Percentiles rank a stretch among this genome's conserved stretches.
Conservation (phyloP, 2,797 vertebrate species). For the Esox lucius region DNA sequence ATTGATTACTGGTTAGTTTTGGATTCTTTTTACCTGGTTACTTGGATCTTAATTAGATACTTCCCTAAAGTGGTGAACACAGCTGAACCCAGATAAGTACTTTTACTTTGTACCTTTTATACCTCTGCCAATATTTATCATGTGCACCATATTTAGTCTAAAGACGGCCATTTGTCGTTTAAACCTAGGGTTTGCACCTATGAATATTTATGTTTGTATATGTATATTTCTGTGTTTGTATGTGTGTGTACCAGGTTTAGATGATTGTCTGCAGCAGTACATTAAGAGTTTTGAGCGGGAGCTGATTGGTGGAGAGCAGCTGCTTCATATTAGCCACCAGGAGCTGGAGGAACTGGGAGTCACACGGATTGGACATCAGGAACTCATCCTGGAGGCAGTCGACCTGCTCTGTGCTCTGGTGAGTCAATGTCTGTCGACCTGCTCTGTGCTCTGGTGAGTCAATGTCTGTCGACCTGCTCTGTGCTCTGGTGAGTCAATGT, state of each 20-base stretch:
- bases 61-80: no score
- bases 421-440: conserved; percentile 69
- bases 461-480: no score
- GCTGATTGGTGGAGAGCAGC: conserved; percentile 86
- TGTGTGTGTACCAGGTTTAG: conserved; percentile 75
- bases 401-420: conserved; percentile 88
- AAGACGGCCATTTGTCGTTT: background rate
- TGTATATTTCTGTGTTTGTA: conserved; percentile 15
- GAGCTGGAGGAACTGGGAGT: conserved; percentile 89
- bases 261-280: conserved; percentile 90
- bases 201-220: background rate
- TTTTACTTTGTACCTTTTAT: no score
- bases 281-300: conserved; percentile 90
- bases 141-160: no score
- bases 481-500: no score
- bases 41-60: no score
- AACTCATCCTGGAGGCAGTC: conserved; percentile 89
- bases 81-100: no score
- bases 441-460: no score
- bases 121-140: no score
- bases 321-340: conserved; percentile 89
- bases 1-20: no score
- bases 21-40: no score
- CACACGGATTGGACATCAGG: conserved; percentile 87
- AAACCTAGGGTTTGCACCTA: background rate